phyloP scores from a whole-genome alignment of 2,888 invertebrate species.

The Gerris lacustris region DNA sequence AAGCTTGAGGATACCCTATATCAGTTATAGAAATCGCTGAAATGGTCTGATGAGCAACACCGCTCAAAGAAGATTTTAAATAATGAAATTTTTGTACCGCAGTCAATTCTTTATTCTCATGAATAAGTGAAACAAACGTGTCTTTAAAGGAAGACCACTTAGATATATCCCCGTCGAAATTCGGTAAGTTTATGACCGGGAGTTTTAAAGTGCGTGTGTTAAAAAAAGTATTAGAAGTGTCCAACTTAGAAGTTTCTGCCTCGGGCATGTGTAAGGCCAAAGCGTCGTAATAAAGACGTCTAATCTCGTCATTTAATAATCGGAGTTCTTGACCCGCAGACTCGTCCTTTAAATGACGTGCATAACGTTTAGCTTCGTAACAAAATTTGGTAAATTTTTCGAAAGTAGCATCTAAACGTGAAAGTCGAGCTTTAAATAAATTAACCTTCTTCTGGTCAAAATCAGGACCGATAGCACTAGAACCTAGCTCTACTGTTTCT shows the following conservation, averaged over 20 bases:
- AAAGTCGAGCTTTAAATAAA: not conserved
- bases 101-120: not conserved
- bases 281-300: not conserved
- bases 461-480: too few relatives aligned
- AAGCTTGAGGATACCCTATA: slow-evolving; percentile 8
- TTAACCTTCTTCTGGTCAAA: too few relatives aligned
- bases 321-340: not conserved
- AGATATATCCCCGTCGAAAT: slow-evolving; percentile 6
- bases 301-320: not conserved
- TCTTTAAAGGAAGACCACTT: slow-evolving; percentile 10
- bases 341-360: not conserved
- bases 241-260: not conserved
- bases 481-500: too few relatives aligned
- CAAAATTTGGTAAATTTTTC: not conserved
- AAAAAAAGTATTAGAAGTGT: not conserved
- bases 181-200: slow-evolving; percentile 5
- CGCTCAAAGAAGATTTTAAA: slow-evolving; percentile 9
- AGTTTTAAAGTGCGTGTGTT: not conserved
- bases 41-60: slow-evolving; percentile 3
- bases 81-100: slow-evolving; percentile 10
- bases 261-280: not conserved
- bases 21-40: slow-evolving; percentile 8
- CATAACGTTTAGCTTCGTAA: not conserved
- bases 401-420: not conserved
- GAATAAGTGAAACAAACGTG: slow-evolving; percentile 10